Evolutionary conservation across 2,797 vertebrate genomes (phyloP).

Genomic region (Presbytis comata): DNA sequence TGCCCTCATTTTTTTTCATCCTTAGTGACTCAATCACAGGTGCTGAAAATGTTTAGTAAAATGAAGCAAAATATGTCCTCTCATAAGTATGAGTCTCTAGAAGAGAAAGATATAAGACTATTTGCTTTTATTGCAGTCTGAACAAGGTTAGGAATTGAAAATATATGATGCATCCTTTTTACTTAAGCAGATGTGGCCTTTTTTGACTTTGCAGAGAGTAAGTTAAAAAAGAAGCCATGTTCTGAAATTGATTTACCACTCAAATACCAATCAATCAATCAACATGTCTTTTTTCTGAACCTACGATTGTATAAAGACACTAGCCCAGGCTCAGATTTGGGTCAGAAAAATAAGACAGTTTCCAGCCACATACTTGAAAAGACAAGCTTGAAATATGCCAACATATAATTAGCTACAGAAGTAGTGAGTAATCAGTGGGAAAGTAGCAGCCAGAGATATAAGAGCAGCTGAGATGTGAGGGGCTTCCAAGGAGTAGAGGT

Average conservation of each 20-base stretch:
- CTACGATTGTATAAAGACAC: not conserved
- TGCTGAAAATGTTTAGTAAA: constrained; percentile 18
- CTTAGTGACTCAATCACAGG: not conserved
- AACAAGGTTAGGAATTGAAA: constrained; percentile 1
- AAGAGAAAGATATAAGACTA: not conserved
- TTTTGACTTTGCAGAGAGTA: not conserved
- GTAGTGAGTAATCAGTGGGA: not conserved
- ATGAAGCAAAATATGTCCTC: not conserved
- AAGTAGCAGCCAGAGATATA: not conserved
- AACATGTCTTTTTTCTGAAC: not conserved
- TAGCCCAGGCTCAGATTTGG: not conserved
- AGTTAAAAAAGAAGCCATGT: not conserved
- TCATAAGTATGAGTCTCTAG: not conserved
- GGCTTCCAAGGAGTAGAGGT: not conserved
- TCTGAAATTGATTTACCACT: not conserved
- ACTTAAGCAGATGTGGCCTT: not conserved
- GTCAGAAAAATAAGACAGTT: not conserved
- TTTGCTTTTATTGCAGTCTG: not conserved
- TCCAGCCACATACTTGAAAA: not conserved
- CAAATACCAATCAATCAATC: not conserved
- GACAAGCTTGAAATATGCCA: not conserved
- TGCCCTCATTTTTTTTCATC: not conserved
- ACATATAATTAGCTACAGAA: constrained; percentile 6
- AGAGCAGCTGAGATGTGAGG: not conserved
- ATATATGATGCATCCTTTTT: not conserved